Conservation (phyloP, 35 echinoderm and acorn worm species). For the Amphiura filiformis region DNA sequence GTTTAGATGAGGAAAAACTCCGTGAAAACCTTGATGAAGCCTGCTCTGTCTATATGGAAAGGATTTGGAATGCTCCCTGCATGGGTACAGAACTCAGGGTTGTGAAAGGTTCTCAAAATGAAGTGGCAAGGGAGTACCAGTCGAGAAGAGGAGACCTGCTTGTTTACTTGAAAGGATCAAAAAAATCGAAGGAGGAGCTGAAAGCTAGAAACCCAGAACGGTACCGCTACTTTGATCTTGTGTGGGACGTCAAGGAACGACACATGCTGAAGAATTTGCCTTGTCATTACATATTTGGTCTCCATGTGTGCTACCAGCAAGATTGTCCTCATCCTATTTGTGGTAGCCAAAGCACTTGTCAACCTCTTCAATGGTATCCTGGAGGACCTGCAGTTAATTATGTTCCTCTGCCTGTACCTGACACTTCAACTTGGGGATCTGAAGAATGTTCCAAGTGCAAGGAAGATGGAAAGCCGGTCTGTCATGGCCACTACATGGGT, state of each 20-base stretch:
- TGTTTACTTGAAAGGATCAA: background rate
- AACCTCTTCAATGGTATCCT: no score
- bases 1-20: slow-evolving; percentile 36
- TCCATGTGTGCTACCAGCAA: no score
- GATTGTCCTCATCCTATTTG: no score
- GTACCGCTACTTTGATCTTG: background rate
- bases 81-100: slow-evolving; percentile 20
- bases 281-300: no score
- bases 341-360: no score
- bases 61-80: slow-evolving; percentile 20
- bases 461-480: no score
- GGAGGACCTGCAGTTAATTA: no score
- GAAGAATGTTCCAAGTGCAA: no score
- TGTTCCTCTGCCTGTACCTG: no score
- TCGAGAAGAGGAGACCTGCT: background rate
- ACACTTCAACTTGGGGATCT: no score
- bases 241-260: background rate
- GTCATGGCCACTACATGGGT: no score
- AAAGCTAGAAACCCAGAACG: background rate
- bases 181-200: background rate
- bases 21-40: slow-evolving; percentile 30
- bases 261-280: background rate
- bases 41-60: slow-evolving; percentile 34
- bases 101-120: background rate
- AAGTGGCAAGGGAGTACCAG: background rate